phyloP scores from a whole-genome alignment of 2,113 vertebrate species.

The Dolichotis patagonum region DNA sequence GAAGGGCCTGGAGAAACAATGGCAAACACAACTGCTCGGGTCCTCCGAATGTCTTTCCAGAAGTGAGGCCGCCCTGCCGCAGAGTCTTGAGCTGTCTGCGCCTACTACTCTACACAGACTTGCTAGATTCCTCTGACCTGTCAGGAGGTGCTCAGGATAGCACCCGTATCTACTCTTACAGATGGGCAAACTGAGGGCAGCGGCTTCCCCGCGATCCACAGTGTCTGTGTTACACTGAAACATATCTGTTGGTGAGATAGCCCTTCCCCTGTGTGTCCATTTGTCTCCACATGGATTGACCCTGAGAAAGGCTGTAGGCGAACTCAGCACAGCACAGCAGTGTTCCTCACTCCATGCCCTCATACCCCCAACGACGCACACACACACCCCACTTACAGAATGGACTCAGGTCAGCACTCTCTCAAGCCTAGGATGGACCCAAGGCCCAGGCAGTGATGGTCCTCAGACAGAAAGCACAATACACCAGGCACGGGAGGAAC shows the following conservation, averaged over 20 bases:
- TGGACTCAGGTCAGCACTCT: neutral
- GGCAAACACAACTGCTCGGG: neutral
- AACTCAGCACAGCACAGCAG: neutral
- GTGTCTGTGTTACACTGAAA: neutral
- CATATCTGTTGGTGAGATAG: neutral
- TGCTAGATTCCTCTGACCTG: neutral
- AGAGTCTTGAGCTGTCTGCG: neutral
- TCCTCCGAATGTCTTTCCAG: neutral
- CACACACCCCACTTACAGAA: neutral
- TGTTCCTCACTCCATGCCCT: neutral
- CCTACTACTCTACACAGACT: neutral
- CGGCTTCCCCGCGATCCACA: neutral
- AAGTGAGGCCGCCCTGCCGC: neutral
- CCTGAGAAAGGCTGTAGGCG: neutral
- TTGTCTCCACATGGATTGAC: neutral
- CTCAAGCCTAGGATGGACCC: neutral
- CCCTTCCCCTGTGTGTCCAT: neutral
- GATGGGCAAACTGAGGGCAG: neutral
- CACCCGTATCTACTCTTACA: neutral
- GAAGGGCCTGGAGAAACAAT: neutral
- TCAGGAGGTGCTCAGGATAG: neutral
- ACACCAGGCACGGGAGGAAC: neutral
- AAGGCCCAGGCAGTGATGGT: neutral
- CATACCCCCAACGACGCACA: accelerated
- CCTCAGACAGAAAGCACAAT: neutral